A percentile compares a stretch with the other conserved stretches of the same genome.
Evolutionary conservation across 2,797 vertebrate species (phyloP).

Genomic region (Danionella dracula): DNA sequence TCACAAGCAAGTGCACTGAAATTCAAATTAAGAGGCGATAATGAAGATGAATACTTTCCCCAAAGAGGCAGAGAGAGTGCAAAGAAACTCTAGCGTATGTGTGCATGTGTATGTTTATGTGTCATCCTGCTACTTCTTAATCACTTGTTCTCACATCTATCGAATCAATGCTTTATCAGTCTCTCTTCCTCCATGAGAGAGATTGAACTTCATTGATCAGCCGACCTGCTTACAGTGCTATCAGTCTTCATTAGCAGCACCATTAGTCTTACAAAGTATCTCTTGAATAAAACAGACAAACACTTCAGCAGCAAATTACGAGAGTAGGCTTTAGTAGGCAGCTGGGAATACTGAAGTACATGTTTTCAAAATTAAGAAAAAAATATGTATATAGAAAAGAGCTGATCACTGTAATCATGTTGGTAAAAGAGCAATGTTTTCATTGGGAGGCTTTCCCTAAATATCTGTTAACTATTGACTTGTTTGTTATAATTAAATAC

Average conservation of each 20-base stretch:
- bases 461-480: too few species aligned
- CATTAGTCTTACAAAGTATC: slow-evolving; percentile 62
- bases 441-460: too few species aligned
- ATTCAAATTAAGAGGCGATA: too few species aligned
- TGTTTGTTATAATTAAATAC: too few species aligned
- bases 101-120: slow-evolving; percentile 19
- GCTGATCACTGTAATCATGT: too few species aligned
- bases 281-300: slow-evolving; percentile 41
- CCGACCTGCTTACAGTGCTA: slow-evolving; percentile 53
- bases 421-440: too few species aligned
- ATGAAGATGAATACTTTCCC: too few species aligned
- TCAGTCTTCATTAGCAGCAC: slow-evolving; percentile 64
- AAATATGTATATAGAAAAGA: too few species aligned
- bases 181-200: slow-evolving; percentile 55
- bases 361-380: too few species aligned
- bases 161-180: slow-evolving; percentile 67
- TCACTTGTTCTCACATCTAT: slow-evolving; percentile 63
- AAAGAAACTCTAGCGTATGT: not conserved
- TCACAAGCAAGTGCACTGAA: too few species aligned
- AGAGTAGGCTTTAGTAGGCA: not conserved
- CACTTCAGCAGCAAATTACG: not conserved
- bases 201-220: slow-evolving; percentile 66
- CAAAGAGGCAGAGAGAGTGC: not conserved
- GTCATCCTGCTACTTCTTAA: slow-evolving; percentile 58
- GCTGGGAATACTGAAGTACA: too few species aligned